Base-by-base conservation (phyloP, 2,113 vertebrate genomes). In the Heterocephalus glaber region DNA sequence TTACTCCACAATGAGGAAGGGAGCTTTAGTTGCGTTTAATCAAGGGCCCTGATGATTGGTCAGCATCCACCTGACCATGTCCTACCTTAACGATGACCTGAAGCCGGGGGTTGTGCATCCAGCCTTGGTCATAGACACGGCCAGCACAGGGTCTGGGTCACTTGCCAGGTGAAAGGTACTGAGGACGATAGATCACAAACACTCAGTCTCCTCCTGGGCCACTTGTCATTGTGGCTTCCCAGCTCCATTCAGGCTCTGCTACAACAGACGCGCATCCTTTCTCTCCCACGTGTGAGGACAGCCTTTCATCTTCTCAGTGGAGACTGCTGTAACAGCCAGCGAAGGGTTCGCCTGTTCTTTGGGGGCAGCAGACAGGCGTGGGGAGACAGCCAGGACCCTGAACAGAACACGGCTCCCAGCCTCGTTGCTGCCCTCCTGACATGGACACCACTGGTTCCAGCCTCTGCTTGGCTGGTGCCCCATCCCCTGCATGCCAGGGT, bases 81-180 rank as follows among this genome's bases (percentile, higher is more conserved):
- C 95, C 98, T 94, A 98, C 98, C 98, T 98, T 97, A 84, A 98
- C 76, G 60, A 98, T 86, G 77, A 97, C 96, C 16, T 96, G 72
- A 68, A 96, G 38, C 94, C 82, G 26, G 11, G 65, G 77, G 82
- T 94, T 95, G n/a, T 94, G 65, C 89, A 89, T 44, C 72, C 33
- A 38, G 65, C 85, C 26, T 96, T 98, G 54, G 96, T 83, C 96
- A 97, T 84, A 68, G 91, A 97, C 47, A 98, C 95, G 0, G 97
- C 96, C 70, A 98, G 95, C 49, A 98, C 97, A 22, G 98, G 94
- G 35, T 96, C 96, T 16, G 96, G 97, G 72, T 97, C 91, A 52
- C 90, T 95, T 76, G 70, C 61, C 90, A 95, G 52, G 87, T 98
- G 97, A 74, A 98, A 97, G 14, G 94, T 98, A 97, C 98, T 98